Evolutionary conservation across 2,888 invertebrate genomes (phyloP).

Genomic region (Polydrusus pterygomalis): DNA sequence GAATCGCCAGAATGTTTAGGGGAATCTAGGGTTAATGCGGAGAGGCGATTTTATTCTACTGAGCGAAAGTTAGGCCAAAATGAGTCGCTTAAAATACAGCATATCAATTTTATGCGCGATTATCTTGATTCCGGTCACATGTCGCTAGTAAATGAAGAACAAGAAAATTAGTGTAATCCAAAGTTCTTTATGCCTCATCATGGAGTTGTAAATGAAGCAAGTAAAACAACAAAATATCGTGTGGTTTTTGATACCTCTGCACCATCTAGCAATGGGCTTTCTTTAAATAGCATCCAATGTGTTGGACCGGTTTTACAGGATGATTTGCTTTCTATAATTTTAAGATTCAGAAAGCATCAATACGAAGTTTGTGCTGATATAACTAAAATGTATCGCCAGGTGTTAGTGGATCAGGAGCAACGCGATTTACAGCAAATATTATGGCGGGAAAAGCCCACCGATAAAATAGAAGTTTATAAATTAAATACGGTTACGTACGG

Average conservation of each 20-base stretch:
- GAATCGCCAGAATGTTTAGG: too few relatives aligned
- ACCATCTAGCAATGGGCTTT: too few relatives aligned
- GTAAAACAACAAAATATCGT: too few relatives aligned
- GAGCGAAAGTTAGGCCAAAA: not conserved
- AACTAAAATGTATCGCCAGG: conserved; percentile 26
- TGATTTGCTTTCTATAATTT: conserved; percentile 19
- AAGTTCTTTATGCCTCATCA: not conserved
- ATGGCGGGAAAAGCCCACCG: conserved; percentile 7
- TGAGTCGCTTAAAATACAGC: not conserved
- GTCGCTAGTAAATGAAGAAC: not conserved
- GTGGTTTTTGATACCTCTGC: too few relatives aligned
- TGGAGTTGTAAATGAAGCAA: not conserved
- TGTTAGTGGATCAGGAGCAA: conserved; percentile 20
- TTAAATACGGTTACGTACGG: conserved; percentile 28
- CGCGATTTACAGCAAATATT: conserved; percentile 23
- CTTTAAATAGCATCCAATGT: conserved; percentile 15
- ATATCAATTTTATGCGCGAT: not conserved
- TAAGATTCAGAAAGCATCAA: conserved; percentile 18
- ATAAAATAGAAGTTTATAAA: conserved; percentile 13
- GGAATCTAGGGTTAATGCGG: too few relatives aligned
- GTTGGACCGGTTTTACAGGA: conserved; percentile 32
- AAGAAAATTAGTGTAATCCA: not conserved
- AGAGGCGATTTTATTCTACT: too few relatives aligned
- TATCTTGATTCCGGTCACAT: not conserved
- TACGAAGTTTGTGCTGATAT: conserved; percentile 25